Evolutionary conservation across 30 jellyfish, hydroid and myxozoan genomes (phyloP).

Genomic region (Hydractinia echinata): DNA sequence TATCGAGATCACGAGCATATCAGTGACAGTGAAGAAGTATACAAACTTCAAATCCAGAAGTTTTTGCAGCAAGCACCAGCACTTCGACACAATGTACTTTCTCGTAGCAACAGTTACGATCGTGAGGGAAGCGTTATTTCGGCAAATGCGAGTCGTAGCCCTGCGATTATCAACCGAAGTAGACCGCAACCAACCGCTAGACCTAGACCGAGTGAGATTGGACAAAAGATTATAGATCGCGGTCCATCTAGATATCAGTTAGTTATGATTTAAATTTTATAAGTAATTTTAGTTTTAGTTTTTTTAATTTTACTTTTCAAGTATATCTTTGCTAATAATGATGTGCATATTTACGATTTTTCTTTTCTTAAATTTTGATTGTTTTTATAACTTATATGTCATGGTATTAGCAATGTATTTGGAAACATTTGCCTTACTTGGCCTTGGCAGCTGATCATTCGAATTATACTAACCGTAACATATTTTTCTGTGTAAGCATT

Average conservation of each 20-base stretch:
- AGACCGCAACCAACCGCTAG: not conserved
- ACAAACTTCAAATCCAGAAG: not conserved
- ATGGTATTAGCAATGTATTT: too few relatives aligned
- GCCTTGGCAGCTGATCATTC: too few relatives aligned
- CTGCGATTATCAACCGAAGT: not conserved
- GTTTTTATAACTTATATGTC: too few relatives aligned
- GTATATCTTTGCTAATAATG: too few relatives aligned
- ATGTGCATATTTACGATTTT: too few relatives aligned
- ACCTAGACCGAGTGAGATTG: not conserved
- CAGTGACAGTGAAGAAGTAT: not conserved
- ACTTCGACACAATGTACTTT: not conserved
- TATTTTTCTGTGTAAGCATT: too few relatives aligned
- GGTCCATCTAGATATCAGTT: conserved; percentile 3
- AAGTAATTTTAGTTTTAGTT: too few relatives aligned
- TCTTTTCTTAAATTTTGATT: too few relatives aligned
- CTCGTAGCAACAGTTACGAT: not conserved
- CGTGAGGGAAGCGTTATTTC: not conserved
- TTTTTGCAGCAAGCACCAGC: conserved; percentile 16
- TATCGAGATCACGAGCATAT: not conserved
- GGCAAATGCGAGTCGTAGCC: not conserved
- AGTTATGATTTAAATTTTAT: not conserved
- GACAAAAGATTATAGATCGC: not conserved
- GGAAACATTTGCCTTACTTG: too few relatives aligned
- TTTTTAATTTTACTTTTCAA: too few relatives aligned
- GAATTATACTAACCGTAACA: too few relatives aligned